phyloP scores from a whole-genome alignment of 2,113 vertebrate species.

The Oncorhynchus clarkii region DNA sequence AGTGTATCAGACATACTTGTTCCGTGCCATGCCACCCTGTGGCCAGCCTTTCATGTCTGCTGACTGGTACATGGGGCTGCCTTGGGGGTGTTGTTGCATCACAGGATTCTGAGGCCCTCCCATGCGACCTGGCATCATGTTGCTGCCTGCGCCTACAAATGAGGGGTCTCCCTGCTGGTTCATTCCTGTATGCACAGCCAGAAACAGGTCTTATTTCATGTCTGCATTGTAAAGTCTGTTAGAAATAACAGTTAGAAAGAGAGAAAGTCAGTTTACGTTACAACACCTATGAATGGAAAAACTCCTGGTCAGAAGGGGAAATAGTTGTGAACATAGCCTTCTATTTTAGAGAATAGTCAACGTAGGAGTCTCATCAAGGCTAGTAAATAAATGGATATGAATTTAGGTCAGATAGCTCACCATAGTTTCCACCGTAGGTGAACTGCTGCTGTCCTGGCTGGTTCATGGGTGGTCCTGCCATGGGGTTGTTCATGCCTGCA shows the following conservation, averaged over 20 bases:
- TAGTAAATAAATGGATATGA: too few species aligned
- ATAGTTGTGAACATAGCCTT: too few species aligned
- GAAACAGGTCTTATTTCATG: constrained; percentile 2
- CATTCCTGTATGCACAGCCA: constrained; percentile 76
- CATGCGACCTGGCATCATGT: constrained; percentile 87
- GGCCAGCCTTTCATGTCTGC: constrained; percentile 94
- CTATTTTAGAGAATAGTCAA: too few species aligned
- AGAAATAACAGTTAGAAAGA: too few species aligned
- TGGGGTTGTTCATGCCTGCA: constrained; percentile 82
- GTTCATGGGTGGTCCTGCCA: constrained; percentile 79
- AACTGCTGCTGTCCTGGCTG: constrained; percentile 87
- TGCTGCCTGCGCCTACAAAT: constrained; percentile 80
- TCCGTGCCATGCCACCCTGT: constrained; percentile 82
- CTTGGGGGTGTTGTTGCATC: constrained; percentile 87
- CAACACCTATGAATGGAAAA: too few species aligned
- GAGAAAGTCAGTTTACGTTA: too few species aligned
- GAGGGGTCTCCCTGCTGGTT: constrained; percentile 88
- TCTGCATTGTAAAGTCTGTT: neutral
- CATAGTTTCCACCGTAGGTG: constrained; percentile 87
- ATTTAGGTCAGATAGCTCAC: constrained; percentile 62
- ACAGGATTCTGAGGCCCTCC: constrained; percentile 83
- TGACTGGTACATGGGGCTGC: constrained; percentile 82
- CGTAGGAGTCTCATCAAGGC: too few species aligned
- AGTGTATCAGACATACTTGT: constrained; percentile 70
- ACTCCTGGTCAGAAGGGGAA: too few species aligned